Evolutionary conservation across 2,888 invertebrate genomes (phyloP), one percentile per base, ranked within the genome.

Genomic region (Caenorhabditis sp.): DNA sequence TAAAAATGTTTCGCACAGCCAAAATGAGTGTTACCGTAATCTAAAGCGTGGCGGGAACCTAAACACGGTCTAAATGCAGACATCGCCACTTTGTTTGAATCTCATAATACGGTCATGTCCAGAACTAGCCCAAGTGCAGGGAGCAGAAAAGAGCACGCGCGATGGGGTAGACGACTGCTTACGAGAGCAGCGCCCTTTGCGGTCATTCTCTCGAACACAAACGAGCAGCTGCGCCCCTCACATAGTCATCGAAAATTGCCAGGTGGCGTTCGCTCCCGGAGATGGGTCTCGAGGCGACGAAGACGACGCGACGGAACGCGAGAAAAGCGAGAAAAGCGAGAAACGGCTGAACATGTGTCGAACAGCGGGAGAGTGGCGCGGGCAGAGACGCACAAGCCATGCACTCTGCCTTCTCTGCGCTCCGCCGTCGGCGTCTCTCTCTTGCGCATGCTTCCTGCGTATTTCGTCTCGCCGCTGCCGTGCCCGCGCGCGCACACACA

Each of bases 321-420:
- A 32, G 35, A 32, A 28, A 32, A 55, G n/a, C 47, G 47, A 20
- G 20, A 47, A 47, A 20, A 18, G 47, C 47, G 47, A 47, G 47
- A 47, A 47, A n/a, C 9, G 47, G 18, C 3, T 20, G 47, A 47
- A 47, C 47, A 47, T 47, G 47, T 47, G 44, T 24, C 26, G n/a
- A 47, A 61, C 44, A 40, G 22, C 9, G 55, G 22, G 55, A 55
- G 28, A 26, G 55, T 26, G 28, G 28, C n/a, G 55, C n/a, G 20
- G 55, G 9, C 35, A 50, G 47, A 62, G 62, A 62, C 67, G 67
- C 55, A 40, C 44, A 40, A 51, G 51, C 32, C 32, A 20, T 9
- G 50, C 2, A 8, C 24, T 24, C 51, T 50, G 6, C 47, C 15
- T 1, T 51, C 65, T 65, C 65, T 65, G 24, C 51, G 53, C 24